Conservation (phyloP, 2,113 vertebrate species). For the Trichechus manatus region DNA sequence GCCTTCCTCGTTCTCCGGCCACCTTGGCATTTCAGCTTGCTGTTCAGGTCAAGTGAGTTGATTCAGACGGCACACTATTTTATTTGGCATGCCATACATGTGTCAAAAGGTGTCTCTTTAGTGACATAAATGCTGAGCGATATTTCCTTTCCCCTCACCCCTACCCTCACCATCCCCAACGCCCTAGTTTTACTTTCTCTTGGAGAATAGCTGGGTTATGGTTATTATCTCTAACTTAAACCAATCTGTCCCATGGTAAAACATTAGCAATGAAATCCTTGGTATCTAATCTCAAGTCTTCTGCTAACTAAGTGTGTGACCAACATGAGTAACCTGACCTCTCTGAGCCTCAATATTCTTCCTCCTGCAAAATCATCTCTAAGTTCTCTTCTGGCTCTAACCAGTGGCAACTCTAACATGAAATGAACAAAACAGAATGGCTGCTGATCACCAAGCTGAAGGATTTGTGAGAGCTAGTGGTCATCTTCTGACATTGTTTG, state of each 20-base stretch:
- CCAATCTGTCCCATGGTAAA: not conserved
- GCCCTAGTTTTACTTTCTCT: conserved; percentile 4
- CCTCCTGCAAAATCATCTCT: not conserved
- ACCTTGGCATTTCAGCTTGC: conserved; percentile 46
- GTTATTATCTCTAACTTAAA: not conserved
- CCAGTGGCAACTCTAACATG: not conserved
- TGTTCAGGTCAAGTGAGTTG: conserved; percentile 56
- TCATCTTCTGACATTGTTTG: not conserved
- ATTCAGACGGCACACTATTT: not conserved
- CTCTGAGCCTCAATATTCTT: not conserved
- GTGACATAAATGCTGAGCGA: not conserved
- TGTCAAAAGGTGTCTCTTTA: conserved; percentile 19
- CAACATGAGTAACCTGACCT: not conserved
- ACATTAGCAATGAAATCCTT: not conserved
- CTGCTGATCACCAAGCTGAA: not conserved
- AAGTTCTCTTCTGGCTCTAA: not conserved
- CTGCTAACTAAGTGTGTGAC: not conserved
- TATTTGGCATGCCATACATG: not conserved
- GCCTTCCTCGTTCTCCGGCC: not conserved
- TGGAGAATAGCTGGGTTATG: not conserved
- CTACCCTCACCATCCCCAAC: not conserved
- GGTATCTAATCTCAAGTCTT: not conserved
- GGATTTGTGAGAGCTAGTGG: not conserved
- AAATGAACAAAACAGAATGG: accelerated
- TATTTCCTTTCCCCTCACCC: not conserved